These are phyloP conservation scores for Hirudinaria manillensis DNA, from an alignment of 2,888 invertebrate genomes.

Conservation along the genomic window DNA sequence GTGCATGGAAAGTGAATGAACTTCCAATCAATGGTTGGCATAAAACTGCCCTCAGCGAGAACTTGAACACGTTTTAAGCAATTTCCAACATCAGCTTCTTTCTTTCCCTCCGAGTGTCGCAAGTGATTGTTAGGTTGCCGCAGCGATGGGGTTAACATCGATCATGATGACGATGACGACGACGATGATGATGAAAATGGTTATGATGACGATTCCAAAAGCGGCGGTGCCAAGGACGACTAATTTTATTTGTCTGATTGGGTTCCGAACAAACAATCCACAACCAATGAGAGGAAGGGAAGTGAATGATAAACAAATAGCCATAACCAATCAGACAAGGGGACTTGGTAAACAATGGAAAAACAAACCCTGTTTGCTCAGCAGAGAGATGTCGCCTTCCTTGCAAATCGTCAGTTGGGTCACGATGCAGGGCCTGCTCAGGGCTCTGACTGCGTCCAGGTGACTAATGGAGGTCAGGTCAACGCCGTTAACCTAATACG, in stretches of 20 bases:
- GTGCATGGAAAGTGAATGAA: too few species aligned
- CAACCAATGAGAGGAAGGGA: too few species aligned
- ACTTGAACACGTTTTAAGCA: too few species aligned
- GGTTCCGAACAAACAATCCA: too few species aligned
- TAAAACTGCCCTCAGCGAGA: too few species aligned
- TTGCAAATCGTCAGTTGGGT: conserved; percentile 25
- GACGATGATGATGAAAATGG: conserved; percentile 16
- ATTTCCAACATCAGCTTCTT: too few species aligned
- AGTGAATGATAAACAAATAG: background rate
- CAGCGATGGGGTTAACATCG: background rate
- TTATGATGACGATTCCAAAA: background rate
- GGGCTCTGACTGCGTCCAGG: conserved; percentile 50
- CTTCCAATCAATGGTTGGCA: too few species aligned
- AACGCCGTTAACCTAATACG: conserved; percentile 52
- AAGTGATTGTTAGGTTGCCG: too few species aligned
- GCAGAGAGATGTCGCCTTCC: conserved; percentile 1
- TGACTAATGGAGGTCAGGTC: conserved; percentile 54
- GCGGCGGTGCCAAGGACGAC: conserved; percentile 12
- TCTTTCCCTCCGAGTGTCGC: too few species aligned
- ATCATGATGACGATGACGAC: conserved; percentile 20
- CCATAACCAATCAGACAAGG: conserved; percentile 8
- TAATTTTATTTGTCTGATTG: too few species aligned
- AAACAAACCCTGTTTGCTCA: conserved; percentile 19
- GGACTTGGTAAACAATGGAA: background rate
- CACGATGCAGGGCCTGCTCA: conserved; percentile 24